A percentile compares a stretch with the other conserved stretches of the same genome.
phyloP scores from a whole-genome alignment of 2,113 vertebrate genomes.

The Equus przewalskii region DNA sequence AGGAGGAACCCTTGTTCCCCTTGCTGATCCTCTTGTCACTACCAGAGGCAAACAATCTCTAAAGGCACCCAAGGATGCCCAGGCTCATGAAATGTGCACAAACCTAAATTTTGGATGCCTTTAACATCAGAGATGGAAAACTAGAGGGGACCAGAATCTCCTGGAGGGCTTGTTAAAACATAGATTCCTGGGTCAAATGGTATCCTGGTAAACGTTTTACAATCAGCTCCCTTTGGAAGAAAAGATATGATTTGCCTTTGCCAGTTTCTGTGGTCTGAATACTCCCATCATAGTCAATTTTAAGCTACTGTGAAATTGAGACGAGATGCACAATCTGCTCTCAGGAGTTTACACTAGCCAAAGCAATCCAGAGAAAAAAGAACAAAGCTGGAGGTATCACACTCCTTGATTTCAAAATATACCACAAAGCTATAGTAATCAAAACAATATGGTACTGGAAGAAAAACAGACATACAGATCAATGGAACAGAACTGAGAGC shows the following conservation, averaged over 20 bases:
- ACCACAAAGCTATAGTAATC: too few relatives aligned
- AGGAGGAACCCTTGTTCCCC: background rate
- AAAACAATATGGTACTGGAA: too few relatives aligned
- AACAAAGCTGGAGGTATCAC: too few relatives aligned
- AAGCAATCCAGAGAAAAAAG: too few relatives aligned
- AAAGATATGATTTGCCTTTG: slow-evolving; percentile 13
- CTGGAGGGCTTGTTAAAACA: slow-evolving; percentile 9
- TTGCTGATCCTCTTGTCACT: background rate
- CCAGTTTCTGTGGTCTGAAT: slow-evolving; percentile 65
- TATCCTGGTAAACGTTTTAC: slow-evolving; percentile 24
- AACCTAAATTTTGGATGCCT: background rate
- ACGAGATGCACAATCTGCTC: background rate
- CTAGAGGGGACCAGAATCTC: background rate
- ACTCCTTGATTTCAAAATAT: too few relatives aligned
- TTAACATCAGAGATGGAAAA: background rate
- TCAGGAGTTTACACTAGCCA: background rate
- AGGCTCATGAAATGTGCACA: background rate
- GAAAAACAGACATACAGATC: too few relatives aligned
- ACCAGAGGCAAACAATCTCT: background rate
- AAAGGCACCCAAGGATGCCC: background rate
- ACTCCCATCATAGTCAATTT: background rate
- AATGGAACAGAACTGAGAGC: too few relatives aligned
- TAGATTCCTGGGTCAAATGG: background rate
- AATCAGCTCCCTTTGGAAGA: background rate
- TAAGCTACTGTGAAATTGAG: background rate